phyloP scores from a whole-genome alignment of 2,797 vertebrate genomes.

The Picus viridis region DNA sequence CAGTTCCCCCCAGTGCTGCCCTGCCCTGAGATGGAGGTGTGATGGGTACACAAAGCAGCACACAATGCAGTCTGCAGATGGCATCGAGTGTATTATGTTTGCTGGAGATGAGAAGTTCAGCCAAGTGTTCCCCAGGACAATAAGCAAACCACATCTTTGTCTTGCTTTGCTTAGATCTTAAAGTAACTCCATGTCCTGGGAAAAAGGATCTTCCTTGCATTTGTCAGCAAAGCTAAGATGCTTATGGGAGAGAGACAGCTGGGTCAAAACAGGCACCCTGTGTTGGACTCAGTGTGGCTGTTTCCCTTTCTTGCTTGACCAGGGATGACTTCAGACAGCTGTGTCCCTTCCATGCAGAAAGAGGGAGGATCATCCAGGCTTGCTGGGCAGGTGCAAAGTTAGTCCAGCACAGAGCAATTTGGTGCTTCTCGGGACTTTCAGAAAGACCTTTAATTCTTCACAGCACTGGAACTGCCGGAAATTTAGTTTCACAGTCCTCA shows the following conservation, averaged over 20 bases:
- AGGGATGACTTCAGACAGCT: neutral
- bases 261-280: neutral
- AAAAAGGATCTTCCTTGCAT: neutral
- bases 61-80: neutral
- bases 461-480: neutral
- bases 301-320: neutral
- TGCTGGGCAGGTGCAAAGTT: neutral
- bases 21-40: neutral
- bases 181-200: neutral
- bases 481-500: neutral
- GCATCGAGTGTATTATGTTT: neutral
- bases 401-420: neutral
- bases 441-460: neutral
- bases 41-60: neutral
- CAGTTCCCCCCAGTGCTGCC: neutral
- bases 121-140: neutral
- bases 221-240: neutral
- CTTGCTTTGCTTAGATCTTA: neutral
- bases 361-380: neutral
- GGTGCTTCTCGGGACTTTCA: neutral
- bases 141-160: neutral
- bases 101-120: neutral
- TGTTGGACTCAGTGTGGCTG: neutral
- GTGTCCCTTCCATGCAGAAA: neutral
- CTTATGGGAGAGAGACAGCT: neutral